Percentiles rank a stretch among this genome's conserved stretches.
phyloP scores from a whole-genome alignment of 2,888 invertebrate species.

The Eristalis tenax region DNA sequence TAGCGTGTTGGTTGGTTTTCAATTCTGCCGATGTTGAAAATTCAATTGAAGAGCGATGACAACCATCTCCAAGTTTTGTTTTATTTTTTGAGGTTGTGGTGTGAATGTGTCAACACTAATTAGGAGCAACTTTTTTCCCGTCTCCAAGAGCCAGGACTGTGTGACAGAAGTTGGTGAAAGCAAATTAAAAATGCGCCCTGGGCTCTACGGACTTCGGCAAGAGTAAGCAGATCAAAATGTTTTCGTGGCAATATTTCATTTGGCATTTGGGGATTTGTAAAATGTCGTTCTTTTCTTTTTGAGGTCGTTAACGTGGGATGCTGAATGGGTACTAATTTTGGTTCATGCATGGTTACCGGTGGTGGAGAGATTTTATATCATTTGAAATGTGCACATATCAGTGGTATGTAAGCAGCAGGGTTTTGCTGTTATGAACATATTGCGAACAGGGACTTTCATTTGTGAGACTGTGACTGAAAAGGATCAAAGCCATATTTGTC shows the following conservation, averaged over 20 bases:
- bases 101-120: slow-evolving; percentile 22
- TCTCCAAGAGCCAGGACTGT: neutral
- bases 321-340: neutral
- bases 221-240: neutral
- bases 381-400: too few species aligned
- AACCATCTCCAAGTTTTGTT: neutral
- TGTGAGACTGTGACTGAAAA: too few species aligned
- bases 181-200: neutral
- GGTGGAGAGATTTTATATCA: neutral
- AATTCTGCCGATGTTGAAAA: slow-evolving; percentile 18
- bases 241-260: neutral
- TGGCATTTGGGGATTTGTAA: neutral
- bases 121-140: neutral
- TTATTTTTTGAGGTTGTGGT: neutral
- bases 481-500: too few species aligned
- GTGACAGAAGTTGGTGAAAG: slow-evolving; percentile 8
- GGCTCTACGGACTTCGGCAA: neutral
- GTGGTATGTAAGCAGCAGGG: too few species aligned
- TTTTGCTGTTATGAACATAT: too few species aligned
- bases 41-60: slow-evolving; percentile 30
- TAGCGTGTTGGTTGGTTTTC: neutral
- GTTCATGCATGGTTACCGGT: neutral
- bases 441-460: too few species aligned
- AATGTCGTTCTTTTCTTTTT: neutral
- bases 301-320: neutral